Conservation (phyloP, 2,113 vertebrate genomes). For the Pitta sordida region DNA sequence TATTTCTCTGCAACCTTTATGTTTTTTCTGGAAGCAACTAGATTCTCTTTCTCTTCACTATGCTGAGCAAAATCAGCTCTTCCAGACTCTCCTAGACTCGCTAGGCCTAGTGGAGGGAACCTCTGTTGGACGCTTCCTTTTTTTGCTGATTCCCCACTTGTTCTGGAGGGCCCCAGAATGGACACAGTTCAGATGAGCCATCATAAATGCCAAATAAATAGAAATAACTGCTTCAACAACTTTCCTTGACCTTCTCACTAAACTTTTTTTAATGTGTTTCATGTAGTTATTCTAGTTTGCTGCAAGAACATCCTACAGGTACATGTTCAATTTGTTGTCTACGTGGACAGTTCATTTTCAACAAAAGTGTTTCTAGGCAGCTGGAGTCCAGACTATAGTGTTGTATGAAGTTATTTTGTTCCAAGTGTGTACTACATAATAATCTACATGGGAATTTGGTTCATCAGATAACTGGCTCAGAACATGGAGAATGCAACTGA, state of each 20-base stretch:
- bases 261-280: background rate
- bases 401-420: background rate
- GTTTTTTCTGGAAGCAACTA: background rate
- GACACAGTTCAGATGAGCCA: background rate
- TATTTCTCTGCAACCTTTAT: background rate
- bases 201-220: background rate
- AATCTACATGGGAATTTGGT: background rate
- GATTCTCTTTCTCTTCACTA: background rate
- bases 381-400: background rate
- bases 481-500: background rate
- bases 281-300: background rate
- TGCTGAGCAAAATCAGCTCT: background rate
- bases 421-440: too few relatives aligned
- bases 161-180: background rate
- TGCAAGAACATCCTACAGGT: background rate
- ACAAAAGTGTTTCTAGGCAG: background rate
- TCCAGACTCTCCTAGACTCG: background rate
- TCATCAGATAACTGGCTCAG: background rate
- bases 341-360: background rate
- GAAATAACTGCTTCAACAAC: background rate
- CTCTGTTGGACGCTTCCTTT: background rate
- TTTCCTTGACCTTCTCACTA: background rate
- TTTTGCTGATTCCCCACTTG: background rate
- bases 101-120: accelerated
- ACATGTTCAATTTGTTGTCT: background rate